Evolutionary conservation across 2,113 vertebrate genomes (phyloP).

Genomic region (Pan troglodytes): NHGRI_mPanTro3-v2.1_pri NC_072420.2:35335501-35336000

Average conservation of each 20-base stretch:
- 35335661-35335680: neutral
- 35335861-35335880: neutral
- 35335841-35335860: neutral
- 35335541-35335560: neutral
- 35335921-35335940: neutral
- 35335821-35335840: neutral
- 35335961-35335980: neutral
- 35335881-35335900: neutral
- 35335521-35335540: neutral
- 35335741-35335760: neutral
- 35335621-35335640: neutral
- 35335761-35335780: accelerated
- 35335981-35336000: neutral
- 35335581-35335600: neutral
- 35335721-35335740: no score
- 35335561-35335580: neutral
- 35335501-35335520: neutral
- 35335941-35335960: neutral
- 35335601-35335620: neutral
- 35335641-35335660: neutral
- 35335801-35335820: neutral
- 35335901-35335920: neutral
- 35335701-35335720: neutral
- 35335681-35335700: neutral
- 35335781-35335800: neutral